Conservation (phyloP, 2,113 vertebrate species). For the Argyrosomus japonicus region DNA sequence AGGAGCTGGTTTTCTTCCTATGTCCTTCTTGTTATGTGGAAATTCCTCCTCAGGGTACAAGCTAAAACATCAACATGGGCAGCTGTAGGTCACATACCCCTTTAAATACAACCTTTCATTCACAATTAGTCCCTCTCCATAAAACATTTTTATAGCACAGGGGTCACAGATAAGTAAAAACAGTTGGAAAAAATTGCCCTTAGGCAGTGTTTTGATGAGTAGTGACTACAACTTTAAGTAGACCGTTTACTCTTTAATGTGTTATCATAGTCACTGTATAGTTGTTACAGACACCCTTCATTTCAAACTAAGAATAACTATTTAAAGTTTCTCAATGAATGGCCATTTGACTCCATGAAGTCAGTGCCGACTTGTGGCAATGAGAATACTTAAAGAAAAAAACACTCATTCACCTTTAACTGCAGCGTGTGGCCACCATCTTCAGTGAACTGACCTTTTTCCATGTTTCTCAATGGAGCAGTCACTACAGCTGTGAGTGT, state of each 20-base stretch:
- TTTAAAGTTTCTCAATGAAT: constrained; percentile 22
- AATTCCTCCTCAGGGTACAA: constrained; percentile 3
- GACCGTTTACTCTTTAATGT: constrained; percentile 33
- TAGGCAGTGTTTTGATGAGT: constrained; percentile 40
- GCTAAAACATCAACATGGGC: constrained; percentile 30
- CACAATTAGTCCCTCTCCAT: constrained; percentile 46
- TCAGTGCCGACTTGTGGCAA: constrained; percentile 11
- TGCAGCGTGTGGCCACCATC: constrained; percentile 27
- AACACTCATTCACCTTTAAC: constrained; percentile 9
- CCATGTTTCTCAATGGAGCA: constrained; percentile 65
- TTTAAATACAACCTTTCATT: constrained; percentile 57
- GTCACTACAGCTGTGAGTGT: constrained; percentile 44
- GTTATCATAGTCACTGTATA: constrained; percentile 10
- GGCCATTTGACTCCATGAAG: constrained; percentile 27
- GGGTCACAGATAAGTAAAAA: constrained; percentile 59
- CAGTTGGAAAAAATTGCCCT: constrained; percentile 31
- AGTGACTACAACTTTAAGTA: constrained; percentile 36
- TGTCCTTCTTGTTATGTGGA: constrained; percentile 18
- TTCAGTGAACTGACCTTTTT: constrained; percentile 30
- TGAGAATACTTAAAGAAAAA: constrained; percentile 9
- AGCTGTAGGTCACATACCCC: constrained; percentile 33
- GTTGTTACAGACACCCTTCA: constrained; percentile 27
- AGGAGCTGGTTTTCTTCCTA: constrained; percentile 20
- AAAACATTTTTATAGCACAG: constrained; percentile 61
- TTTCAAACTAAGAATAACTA: constrained; percentile 37